Percentiles rank a stretch among this genome's conserved stretches.
phyloP scores from a whole-genome alignment of 2,888 invertebrate species.

The Hirtodrosophila confusa region DNA sequence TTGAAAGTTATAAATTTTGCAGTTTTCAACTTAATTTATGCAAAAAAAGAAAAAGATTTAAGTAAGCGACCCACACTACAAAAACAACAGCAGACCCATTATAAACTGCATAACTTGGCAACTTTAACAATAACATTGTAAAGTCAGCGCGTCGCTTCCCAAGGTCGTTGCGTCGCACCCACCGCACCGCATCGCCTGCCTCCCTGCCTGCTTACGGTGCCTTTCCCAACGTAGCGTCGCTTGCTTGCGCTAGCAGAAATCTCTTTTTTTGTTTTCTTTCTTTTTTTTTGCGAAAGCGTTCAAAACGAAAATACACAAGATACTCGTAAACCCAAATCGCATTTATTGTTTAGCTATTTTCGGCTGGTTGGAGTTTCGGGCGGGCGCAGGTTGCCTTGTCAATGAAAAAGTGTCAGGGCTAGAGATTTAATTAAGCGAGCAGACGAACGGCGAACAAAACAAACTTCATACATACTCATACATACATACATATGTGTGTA shows the following conservation, averaged over 20 bases:
- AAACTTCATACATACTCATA: constrained; percentile 30
- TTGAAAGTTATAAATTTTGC: constrained; percentile 70
- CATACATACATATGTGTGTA: neutral
- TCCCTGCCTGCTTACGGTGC: constrained; percentile 12
- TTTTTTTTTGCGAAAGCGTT: constrained; percentile 52
- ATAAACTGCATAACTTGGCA: constrained; percentile 71
- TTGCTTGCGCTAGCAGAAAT: constrained; percentile 51
- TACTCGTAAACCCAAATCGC: constrained; percentile 62
- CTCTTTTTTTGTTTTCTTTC: constrained; percentile 21
- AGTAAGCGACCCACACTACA: constrained; percentile 30
- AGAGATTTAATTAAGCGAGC: constrained; percentile 75
- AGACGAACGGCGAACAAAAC: constrained; percentile 39
- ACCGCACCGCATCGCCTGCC: constrained; percentile 1
- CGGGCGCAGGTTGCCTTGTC: constrained; percentile 65
- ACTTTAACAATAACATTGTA: constrained; percentile 66
- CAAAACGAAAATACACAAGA: constrained; percentile 47
- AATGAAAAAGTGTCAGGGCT: constrained; percentile 80
- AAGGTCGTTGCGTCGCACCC: constrained; percentile 44
- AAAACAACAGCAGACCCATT: constrained; percentile 25
- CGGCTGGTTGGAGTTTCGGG: constrained; percentile 46
- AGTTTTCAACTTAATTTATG: constrained; percentile 62
- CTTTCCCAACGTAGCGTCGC: constrained; percentile 48
- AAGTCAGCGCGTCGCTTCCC: constrained; percentile 50
- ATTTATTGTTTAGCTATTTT: constrained; percentile 66
- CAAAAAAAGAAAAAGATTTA: constrained; percentile 34